Base-by-base conservation (phyloP, 2,888 invertebrate genomes). In the Parthenolecanium corni region DNA sequence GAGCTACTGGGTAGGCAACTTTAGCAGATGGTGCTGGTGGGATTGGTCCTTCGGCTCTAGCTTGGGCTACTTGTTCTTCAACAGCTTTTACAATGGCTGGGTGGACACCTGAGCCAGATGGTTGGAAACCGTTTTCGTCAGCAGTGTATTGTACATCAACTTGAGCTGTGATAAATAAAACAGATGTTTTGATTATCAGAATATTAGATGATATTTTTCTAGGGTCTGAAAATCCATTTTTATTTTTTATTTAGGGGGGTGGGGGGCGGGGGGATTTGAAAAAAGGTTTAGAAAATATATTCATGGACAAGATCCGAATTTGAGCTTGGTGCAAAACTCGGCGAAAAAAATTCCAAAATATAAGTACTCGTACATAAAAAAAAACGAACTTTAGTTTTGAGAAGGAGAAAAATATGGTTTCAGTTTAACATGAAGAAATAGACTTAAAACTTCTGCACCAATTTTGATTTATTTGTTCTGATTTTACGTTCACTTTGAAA, bases 121-220 rank as follows among this genome's bases (percentile, higher is more conserved):
- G 68, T 57, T 70, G 69, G 65, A 68, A 70, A 16, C 70, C 70
- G 44, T 68, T 67, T 65, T 70, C 70, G 64, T 70, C 70, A 24
- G 70, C 70, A 21, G 69, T 62, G 58, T 69, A 70, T 61, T 64
- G 64, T 23, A 69, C 68, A 58, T 70, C 66, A 46, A 68, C 65
- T 21, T 66, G 24, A 6, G 66, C 66, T 66, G 38, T 18, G 63
- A 66, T 51, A 25, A n/a, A n/a, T 20, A 58, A 5, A 21, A 25
- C 31, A 9, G 38, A 38, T 11, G 12, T 9, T 12, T 9, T 38
- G 44, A 44, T 44, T n/a, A n/a, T n/a, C n/a, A n/a, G n/a, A n/a
- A n/a, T n/a, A n/a, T n/a, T n/a, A n/a, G n/a, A n/a, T n/a, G n/a
- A n/a, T n/a, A n/a, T n/a, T n/a, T n/a, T n/a, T n/a, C n/a, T n/a